These are phyloP conservation scores for Malurus cyaneus DNA, from an alignment of 2,113 vertebrate genomes.

Conservation along the genomic window DNA sequence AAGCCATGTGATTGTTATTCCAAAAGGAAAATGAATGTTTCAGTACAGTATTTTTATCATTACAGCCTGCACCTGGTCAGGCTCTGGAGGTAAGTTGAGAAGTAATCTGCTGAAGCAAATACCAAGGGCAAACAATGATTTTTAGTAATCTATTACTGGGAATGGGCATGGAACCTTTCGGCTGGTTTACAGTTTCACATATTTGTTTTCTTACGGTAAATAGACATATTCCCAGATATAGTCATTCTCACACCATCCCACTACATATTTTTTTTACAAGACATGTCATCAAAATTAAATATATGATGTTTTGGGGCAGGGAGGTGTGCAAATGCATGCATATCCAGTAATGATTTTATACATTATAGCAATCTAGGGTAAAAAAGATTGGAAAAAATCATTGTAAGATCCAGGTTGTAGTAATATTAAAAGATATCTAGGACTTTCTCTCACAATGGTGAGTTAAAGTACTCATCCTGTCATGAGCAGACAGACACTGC, in stretches of 20 bases:
- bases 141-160: neutral
- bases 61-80: neutral
- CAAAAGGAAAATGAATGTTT: neutral
- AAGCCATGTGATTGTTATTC: neutral
- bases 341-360: neutral
- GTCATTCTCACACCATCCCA: neutral
- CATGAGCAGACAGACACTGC: neutral
- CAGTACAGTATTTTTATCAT: neutral
- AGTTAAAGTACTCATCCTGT: neutral
- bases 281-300: neutral
- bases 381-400: neutral
- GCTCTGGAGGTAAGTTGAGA: neutral
- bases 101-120: neutral
- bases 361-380: rapidly evolving
- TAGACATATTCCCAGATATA: neutral
- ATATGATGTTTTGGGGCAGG: neutral
- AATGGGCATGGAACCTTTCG: neutral
- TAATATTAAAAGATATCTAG: neutral
- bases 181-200: neutral
- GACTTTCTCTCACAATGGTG: neutral
- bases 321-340: rapidly evolving
- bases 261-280: neutral
- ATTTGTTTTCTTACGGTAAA: neutral
- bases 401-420: neutral
- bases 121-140: neutral